Percentiles rank a stretch among this genome's conserved stretches.
phyloP scores from a whole-genome alignment of 2,888 invertebrate genomes.

The Seladonia tumulorum region DNA sequence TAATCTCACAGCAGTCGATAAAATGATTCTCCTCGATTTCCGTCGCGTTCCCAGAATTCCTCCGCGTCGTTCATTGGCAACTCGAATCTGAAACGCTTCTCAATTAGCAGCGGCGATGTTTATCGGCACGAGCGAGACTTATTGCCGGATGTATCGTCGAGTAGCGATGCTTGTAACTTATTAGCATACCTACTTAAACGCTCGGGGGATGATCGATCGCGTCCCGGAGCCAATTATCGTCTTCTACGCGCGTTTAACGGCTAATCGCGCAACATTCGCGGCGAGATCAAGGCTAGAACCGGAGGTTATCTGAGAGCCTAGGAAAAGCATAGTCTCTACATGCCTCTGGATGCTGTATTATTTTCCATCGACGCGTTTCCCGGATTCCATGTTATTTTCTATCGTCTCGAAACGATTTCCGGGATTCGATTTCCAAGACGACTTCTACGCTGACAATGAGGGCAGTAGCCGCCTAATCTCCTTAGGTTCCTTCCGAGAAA shows the following conservation, averaged over 20 bases:
- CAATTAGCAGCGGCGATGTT: slow-evolving; percentile 55
- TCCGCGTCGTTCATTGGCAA: background rate
- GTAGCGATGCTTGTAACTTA: slow-evolving; percentile 44
- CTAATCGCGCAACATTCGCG: slow-evolving; percentile 25
- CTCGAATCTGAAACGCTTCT: slow-evolving; percentile 8
- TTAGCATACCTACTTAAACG: slow-evolving; percentile 59
- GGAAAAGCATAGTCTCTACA: background rate
- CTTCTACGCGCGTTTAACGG: background rate
- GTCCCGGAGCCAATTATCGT: slow-evolving; percentile 57
- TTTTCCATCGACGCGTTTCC: background rate
- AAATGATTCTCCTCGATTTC: background rate
- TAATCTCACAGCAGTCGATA: background rate
- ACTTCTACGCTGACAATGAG: slow-evolving; percentile 23
- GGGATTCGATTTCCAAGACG: background rate
- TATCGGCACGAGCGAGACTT: slow-evolving; percentile 34
- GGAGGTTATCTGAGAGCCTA: slow-evolving; percentile 45
- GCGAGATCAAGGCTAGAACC: slow-evolving; percentile 50
- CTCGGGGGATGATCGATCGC: slow-evolving; percentile 53
- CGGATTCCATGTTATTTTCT: background rate
- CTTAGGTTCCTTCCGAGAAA: slow-evolving; percentile 68
- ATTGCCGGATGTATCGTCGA: slow-evolving; percentile 33
- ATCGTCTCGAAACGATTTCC: background rate
- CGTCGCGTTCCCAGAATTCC: background rate
- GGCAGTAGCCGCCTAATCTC: slow-evolving; percentile 65
- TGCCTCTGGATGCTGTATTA: background rate